These are phyloP conservation scores for Epizoanthus scotinus DNA, from an alignment of 92 coral and sea anemone species.

Conservation along the genomic window DNA sequence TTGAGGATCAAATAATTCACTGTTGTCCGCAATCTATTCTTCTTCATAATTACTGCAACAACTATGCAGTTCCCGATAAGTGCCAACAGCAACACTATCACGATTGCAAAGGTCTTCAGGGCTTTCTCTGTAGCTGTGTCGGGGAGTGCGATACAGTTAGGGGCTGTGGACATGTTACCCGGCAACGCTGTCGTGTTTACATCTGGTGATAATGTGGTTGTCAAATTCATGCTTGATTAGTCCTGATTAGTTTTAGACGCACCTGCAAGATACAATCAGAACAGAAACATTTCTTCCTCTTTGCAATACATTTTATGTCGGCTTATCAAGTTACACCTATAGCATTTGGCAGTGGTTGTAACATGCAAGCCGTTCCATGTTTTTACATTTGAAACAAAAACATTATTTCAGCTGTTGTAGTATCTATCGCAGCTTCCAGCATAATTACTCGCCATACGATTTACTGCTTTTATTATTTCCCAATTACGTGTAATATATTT, in stretches of 20 bases:
- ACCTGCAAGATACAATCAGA: constrained; percentile 7
- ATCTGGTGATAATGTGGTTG: neutral
- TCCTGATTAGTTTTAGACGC: neutral
- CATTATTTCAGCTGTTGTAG: too few species aligned
- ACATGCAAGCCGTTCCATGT: too few species aligned
- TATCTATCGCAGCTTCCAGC: too few species aligned
- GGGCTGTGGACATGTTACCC: neutral
- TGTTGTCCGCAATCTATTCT: constrained; percentile 22
- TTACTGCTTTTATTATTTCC: too few species aligned
- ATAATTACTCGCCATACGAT: too few species aligned
- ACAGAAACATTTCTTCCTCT: neutral
- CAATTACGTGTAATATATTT: too few species aligned
- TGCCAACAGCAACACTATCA: constrained; percentile 11
- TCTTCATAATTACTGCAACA: constrained; percentile 25
- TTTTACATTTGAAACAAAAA: too few species aligned
- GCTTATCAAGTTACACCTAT: too few species aligned
- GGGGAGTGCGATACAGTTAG: neutral
- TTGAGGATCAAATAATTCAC: constrained; percentile 31
- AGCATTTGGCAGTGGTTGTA: too few species aligned
- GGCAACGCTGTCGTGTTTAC: neutral
- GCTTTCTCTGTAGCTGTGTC: constrained; percentile 7
- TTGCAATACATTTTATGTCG: too few species aligned
- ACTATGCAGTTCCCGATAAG: constrained; percentile 32
- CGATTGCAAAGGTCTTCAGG: constrained; percentile 29
- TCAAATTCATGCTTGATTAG: neutral